These are phyloP conservation scores for Lutjanus campechanus DNA, from an alignment of 2,797 vertebrate genomes.

Conservation along the genomic window DNA sequence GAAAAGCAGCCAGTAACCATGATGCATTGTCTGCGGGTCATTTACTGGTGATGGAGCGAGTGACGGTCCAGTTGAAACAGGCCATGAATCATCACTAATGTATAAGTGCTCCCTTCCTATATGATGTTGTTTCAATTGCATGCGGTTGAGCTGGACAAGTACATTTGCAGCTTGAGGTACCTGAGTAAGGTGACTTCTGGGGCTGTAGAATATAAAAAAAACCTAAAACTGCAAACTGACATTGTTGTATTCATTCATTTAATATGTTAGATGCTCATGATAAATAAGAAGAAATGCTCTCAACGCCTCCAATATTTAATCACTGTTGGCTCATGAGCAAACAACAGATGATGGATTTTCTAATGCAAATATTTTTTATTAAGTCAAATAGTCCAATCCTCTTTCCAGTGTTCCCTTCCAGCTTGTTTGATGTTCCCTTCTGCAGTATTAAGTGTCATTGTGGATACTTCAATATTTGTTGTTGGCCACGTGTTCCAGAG, in stretches of 20 bases:
- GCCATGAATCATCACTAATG: conserved; percentile 66
- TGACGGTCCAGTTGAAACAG: conserved; percentile 63
- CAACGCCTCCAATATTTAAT: conserved; percentile 1
- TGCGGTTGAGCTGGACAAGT: conserved; percentile 12
- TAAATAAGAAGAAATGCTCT: not conserved
- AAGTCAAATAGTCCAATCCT: conserved; percentile 6
- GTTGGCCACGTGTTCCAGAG: conserved; percentile 18
- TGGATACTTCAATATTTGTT: conserved; percentile 40
- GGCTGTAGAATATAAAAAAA: conserved; percentile 4
- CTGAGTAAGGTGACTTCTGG: conserved; percentile 14
- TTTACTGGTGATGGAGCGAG: conserved; percentile 68
- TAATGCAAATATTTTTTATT: conserved; percentile 25
- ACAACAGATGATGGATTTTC: conserved; percentile 22
- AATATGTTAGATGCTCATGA: not conserved
- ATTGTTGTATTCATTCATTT: not conserved
- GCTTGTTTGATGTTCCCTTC: conserved; percentile 38
- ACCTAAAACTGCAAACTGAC: not conserved
- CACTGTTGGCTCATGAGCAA: not conserved
- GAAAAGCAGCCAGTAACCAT: conserved; percentile 51
- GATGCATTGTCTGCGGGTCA: conserved; percentile 64
- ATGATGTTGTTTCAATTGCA: conserved; percentile 39
- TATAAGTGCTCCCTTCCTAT: conserved; percentile 38
- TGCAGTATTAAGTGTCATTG: conserved; percentile 30
- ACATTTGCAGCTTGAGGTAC: conserved; percentile 36
- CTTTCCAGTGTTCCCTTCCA: not conserved